Base-by-base conservation (phyloP, 2,888 invertebrate genomes). In the Cephus pygmeus region DNA sequence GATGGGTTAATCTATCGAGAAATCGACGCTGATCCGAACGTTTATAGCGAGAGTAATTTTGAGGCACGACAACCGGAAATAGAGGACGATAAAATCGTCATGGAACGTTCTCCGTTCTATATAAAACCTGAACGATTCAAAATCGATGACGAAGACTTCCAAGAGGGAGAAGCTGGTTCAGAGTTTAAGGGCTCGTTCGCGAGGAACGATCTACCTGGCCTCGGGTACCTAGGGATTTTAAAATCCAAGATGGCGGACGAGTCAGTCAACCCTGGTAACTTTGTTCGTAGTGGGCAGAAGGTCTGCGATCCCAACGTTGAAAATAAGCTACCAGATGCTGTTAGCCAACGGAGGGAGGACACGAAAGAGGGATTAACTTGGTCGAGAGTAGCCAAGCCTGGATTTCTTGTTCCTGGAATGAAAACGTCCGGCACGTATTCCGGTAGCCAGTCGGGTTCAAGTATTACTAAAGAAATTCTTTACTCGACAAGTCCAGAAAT, bases 61-160 rank as follows among this genome's bases (percentile, higher is more conserved):
- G 71, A 71, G 11, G 12, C 11, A 71, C 9, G 30, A 23, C 56
- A 56, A 15, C 23, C 56, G 56, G 36, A n/a, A 69, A 69, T 77
- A 34, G n/a, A 15, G 11, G 0, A 75, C 11, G 30, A 74, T 74
- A n/a, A n/a, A 35, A 31, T 36, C 11, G 69, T 73, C 31, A 69
- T 76, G 4, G 73, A 69, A 71, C 31, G 75, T 34, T 77, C 75
- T 34, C 71, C 34, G 1, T n/a, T 77, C 31, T 69, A 36, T 77
- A 34, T n/a, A 4, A 69, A 33, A 68, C 30, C 15, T 3, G 36
- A 71, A 71, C 31, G 31, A 71, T 71, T 71, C 71, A 30, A 11
- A 12, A 12, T 33, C 15, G 23, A n/a, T 15, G n/a, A 34, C 23
- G 73, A 36, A 40, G 35, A 12, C 4, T 30, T 35, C 40, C 35